Conservation (phyloP, 2,888 invertebrate species). For the Troglohyphantes excavatus region DNA sequence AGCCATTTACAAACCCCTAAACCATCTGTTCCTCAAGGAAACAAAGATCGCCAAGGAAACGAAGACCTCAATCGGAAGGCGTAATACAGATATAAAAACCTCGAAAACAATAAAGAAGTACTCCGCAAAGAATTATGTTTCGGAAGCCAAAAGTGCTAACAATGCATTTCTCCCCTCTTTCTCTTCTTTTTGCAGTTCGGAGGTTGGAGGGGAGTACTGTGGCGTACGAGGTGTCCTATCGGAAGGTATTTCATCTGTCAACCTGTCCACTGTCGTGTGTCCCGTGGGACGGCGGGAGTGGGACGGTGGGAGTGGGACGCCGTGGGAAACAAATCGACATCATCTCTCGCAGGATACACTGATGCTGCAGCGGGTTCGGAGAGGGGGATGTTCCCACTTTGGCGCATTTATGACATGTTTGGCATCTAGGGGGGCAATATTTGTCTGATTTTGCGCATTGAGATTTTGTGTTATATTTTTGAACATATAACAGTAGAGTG, state of each 20-base stretch:
- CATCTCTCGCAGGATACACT: slow-evolving; percentile 66
- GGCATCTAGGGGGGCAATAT: not conserved
- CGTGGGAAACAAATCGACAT: slow-evolving; percentile 75
- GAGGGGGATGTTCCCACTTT: not conserved
- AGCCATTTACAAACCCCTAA: not conserved
- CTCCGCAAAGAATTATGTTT: slow-evolving; percentile 68
- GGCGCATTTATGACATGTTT: slow-evolving; percentile 2
- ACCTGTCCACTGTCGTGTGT: slow-evolving; percentile 77
- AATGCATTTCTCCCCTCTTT: slow-evolving; percentile 37
- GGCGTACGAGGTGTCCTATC: slow-evolving; percentile 66
- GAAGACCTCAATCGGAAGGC: not conserved
- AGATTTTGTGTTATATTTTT: not conserved
- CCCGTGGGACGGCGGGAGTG: slow-evolving; percentile 64
- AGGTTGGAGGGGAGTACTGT: not conserved
- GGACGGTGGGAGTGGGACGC: slow-evolving; percentile 65
- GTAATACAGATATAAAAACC: no score
- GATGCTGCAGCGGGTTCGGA: no score
- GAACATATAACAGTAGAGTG: not conserved
- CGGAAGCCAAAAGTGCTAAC: slow-evolving; percentile 76
- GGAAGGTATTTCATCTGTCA: slow-evolving; percentile 78
- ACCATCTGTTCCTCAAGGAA: no score
- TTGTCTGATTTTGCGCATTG: not conserved
- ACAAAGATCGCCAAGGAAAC: not conserved
- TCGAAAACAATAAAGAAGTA: slow-evolving; percentile 11
- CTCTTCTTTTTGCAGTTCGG: slow-evolving; percentile 27